Conservation (phyloP, 1,140 invertebrate species). For the Goniozus legneri region DNA sequence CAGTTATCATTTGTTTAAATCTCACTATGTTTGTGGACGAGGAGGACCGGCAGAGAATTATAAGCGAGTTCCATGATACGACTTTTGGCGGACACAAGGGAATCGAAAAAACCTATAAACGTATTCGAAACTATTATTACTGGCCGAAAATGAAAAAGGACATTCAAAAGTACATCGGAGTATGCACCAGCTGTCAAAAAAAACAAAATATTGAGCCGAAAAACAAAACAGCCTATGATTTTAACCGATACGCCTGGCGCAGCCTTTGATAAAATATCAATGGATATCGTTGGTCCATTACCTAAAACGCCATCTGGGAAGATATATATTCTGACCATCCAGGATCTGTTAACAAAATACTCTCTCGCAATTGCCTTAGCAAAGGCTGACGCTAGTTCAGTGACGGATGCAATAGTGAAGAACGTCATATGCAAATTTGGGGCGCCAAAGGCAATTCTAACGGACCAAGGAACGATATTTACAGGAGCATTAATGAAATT, state of each 20-base stretch:
- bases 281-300: neutral
- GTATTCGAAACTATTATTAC: neutral
- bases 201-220: conserved; percentile 5
- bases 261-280: neutral
- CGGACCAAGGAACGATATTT: neutral
- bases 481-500: neutral
- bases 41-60: neutral
- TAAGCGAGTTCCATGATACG: neutral
- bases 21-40: neutral
- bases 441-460: neutral
- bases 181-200: neutral
- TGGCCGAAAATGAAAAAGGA: neutral
- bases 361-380: neutral
- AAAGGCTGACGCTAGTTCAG: neutral
- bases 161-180: conserved; percentile 1
- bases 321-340: neutral
- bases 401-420: neutral
- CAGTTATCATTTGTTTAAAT: neutral
- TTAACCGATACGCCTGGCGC: conserved; percentile 3
- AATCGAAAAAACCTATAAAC: conserved; percentile 3
- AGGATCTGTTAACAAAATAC: no score
- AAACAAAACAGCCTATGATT: conserved; percentile 2
- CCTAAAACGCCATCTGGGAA: neutral
- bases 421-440: neutral
- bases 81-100: neutral